Evolutionary conservation across 2,797 vertebrate species (phyloP), one percentile per base, ranked within the genome.

Genomic region (Chloroceryle amazona): DNA sequence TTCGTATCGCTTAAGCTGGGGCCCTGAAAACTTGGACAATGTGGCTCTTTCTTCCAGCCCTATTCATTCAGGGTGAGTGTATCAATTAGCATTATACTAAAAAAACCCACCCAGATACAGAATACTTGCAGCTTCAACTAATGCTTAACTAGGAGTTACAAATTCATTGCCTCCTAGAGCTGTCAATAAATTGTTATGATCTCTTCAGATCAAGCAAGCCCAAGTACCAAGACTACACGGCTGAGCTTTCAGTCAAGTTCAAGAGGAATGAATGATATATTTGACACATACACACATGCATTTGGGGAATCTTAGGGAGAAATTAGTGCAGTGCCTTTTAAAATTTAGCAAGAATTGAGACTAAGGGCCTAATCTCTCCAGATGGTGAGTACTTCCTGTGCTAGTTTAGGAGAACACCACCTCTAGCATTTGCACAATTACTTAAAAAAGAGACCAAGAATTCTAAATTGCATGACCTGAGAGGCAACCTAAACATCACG

Each of bases 41-140:
- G 98, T 99, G 94, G 99, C 99, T 67, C 98, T 99, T 95, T 99
- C 99, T 90, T 99, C 99, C 91, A 99, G 99, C 89, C 99, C 99
- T 76, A 98, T 99, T 94, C 99, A 99, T 97, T 99, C 99, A 66
- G 99, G 99, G 99, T 99, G 97, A 96, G 99, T 98, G 18, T 81
- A 79, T 94, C 84, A 49, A 90, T 75, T 90, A 94, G 79, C 87
- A 76, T 96, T 94, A 33, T 90, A 88, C 37, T 70, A 72, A 83
- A 94, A 90, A 76, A 75, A 52, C 41, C 41, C 49, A 52, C 16
- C 21, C 21, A 51, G 73, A n/a, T 87, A 65, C 16, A 66, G 81
- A 86, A 61, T 89, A 86, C 75, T 84, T 84, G 88, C 82, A 90
- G 92, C 94, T 96, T 96, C 57, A 89, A 54, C 79, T 91, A 96